These are phyloP conservation scores for Erynnis tages DNA, from an alignment of 2,888 invertebrate species.

Conservation along the genomic window DNA sequence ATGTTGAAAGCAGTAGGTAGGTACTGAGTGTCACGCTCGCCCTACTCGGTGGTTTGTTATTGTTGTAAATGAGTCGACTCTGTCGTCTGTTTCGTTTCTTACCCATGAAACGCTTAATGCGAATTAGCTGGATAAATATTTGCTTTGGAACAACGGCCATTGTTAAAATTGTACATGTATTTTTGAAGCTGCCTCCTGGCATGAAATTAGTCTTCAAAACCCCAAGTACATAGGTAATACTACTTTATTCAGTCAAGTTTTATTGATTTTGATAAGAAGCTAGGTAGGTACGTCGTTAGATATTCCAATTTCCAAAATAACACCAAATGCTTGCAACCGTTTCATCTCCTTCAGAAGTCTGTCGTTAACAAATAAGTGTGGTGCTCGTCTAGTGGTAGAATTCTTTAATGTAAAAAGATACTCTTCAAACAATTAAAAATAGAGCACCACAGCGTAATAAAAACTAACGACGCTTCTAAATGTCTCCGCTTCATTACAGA, in stretches of 20 bases:
- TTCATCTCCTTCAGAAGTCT: slow-evolving; percentile 27
- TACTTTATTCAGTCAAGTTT: no score
- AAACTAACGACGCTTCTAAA: slow-evolving; percentile 67
- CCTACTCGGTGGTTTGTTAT: slow-evolving; percentile 63
- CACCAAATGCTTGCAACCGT: slow-evolving; percentile 25
- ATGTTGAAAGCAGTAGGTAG: slow-evolving; percentile 10
- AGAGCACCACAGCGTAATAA: slow-evolving; percentile 67
- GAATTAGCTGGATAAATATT: slow-evolving; percentile 79
- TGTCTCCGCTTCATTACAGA: slow-evolving; percentile 77
- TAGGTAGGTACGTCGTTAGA: no score
- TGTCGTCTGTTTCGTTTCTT: slow-evolving; percentile 74
- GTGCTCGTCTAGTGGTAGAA: slow-evolving; percentile 35
- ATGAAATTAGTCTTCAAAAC: not conserved
- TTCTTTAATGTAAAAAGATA: slow-evolving; percentile 44
- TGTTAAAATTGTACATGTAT: slow-evolving; percentile 62
- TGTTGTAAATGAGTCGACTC: slow-evolving; percentile 69
- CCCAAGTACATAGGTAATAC: not conserved
- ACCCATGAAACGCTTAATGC: slow-evolving; percentile 66
- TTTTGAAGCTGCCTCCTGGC: slow-evolving; percentile 30
- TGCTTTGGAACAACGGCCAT: slow-evolving; percentile 62
- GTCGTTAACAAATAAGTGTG: slow-evolving; percentile 27
- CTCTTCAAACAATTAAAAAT: slow-evolving; percentile 62
- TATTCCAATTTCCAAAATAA: no score
- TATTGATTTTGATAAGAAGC: no score
- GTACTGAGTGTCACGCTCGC: slow-evolving; percentile 35